phyloP scores from a whole-genome alignment of 2,888 invertebrate genomes.

The Hyppa rectilinea region DNA sequence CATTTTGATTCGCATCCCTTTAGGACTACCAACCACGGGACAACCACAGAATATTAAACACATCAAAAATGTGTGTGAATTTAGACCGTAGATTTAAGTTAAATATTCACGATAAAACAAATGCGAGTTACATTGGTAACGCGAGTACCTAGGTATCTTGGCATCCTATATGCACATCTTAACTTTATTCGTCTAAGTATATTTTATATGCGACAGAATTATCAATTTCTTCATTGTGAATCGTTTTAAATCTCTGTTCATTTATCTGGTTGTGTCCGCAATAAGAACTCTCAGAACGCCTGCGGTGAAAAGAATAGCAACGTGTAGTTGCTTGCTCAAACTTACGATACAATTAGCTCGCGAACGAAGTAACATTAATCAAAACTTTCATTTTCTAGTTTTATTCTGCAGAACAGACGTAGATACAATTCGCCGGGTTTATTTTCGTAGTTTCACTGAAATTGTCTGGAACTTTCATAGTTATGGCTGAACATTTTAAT shows the following conservation, averaged over 20 bases:
- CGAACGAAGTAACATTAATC: conserved; percentile 21
- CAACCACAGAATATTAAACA: conserved; percentile 21
- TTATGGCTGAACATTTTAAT: conserved; percentile 32
- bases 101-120: not conserved
- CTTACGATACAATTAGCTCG: conserved; percentile 24
- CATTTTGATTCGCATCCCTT: conserved; percentile 1
- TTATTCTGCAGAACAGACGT: conserved; percentile 15
- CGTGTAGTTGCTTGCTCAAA: conserved; percentile 29
- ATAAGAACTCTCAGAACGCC: conserved; percentile 24
- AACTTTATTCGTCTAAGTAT: not conserved
- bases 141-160: not conserved
- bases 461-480: conserved; percentile 28
- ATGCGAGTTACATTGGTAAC: not conserved
- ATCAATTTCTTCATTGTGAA: not conserved
- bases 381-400: conserved; percentile 20
- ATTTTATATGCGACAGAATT: not conserved
- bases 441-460: conserved; percentile 25
- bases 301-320: conserved; percentile 29
- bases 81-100: not conserved
- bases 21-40: not conserved
- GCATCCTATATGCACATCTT: not conserved
- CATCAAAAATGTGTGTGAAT: not conserved
- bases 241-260: conserved; percentile 9
- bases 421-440: conserved; percentile 19
- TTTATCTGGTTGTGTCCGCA: not conserved